Conservation (phyloP, 2,797 vertebrate genomes). For the Furcifer pardalis region DNA sequence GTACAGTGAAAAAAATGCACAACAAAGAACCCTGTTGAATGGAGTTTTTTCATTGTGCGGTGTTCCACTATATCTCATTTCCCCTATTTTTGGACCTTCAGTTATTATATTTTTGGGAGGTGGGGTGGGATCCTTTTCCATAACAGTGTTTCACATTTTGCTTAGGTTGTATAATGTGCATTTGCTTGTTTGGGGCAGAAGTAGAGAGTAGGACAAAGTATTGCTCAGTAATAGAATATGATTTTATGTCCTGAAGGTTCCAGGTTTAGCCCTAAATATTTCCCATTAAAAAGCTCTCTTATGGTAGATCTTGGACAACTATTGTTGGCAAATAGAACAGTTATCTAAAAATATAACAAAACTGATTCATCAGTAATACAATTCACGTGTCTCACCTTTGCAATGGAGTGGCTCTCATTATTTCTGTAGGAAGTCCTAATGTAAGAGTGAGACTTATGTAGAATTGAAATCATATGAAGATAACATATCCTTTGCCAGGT, state of each 20-base stretch:
- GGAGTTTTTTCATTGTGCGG: too few relatives aligned
- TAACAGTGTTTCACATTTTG: not conserved
- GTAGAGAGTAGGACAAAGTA: too few relatives aligned
- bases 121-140: too few relatives aligned
- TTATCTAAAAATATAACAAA: not conserved
- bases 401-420: not conserved
- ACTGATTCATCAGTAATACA: not conserved
- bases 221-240: not conserved
- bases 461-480: not conserved
- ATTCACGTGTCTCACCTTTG: too few relatives aligned
- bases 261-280: not conserved
- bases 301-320: not conserved
- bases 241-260: not conserved
- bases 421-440: not conserved
- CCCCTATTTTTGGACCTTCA: not conserved
- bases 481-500: too few relatives aligned
- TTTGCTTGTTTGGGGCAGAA: not conserved
- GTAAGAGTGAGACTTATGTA: not conserved
- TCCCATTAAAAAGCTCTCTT: not conserved
- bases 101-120: not conserved
- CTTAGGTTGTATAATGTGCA: not conserved
- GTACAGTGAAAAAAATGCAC: too few relatives aligned
- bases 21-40: too few relatives aligned
- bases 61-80: not conserved
- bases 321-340: not conserved